A percentile compares a stretch with the other conserved stretches of the same genome.
These are phyloP conservation scores for Polylopha cassiicola DNA, from an alignment of 2,888 invertebrate genomes.

Conservation along the genomic window DNA sequence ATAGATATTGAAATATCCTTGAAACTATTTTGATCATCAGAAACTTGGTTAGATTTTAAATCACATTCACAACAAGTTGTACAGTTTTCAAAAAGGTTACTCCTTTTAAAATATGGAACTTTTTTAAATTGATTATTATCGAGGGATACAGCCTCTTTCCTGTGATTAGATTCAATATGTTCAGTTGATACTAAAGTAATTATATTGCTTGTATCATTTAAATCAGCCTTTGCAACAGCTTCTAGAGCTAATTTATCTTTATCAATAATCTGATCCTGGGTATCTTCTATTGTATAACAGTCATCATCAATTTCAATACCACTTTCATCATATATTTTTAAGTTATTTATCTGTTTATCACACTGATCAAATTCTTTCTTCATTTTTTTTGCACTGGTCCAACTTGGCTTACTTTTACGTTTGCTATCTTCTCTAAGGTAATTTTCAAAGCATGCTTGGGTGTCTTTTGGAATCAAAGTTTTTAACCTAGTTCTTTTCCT, in stretches of 20 bases:
- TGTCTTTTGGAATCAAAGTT: slow-evolving; percentile 19
- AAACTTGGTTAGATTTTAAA: slow-evolving; percentile 15
- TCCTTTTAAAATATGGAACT: slow-evolving; percentile 54
- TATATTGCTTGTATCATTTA: slow-evolving; percentile 28
- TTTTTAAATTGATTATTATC: slow-evolving; percentile 23
- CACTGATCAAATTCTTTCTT: slow-evolving; percentile 15
- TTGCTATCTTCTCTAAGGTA: slow-evolving; percentile 13
- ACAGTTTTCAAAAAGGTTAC: slow-evolving; percentile 42
- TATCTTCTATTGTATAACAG: slow-evolving; percentile 47
- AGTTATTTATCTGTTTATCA: slow-evolving; percentile 2
- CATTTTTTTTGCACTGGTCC: slow-evolving; percentile 22
- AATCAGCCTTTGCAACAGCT: slow-evolving; percentile 47
- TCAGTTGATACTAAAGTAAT: slow-evolving; percentile 25
- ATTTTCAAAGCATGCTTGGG: slow-evolving; percentile 19
- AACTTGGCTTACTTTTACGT: slow-evolving; percentile 11
- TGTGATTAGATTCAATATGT: slow-evolving; percentile 13
- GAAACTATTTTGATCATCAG: slow-evolving; percentile 9
- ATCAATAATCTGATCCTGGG: slow-evolving; percentile 42
- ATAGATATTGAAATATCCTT: slow-evolving; percentile 46
- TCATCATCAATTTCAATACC: slow-evolving; percentile 53
- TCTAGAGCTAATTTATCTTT: slow-evolving; percentile 57
- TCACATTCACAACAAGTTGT: slow-evolving; percentile 21
- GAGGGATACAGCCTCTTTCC: slow-evolving; percentile 4
- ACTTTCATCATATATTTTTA: slow-evolving; percentile 44
- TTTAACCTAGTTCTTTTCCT: slow-evolving; percentile 27